A percentile compares a stretch with the other conserved stretches of the same genome.
Conservation (phyloP, 2,113 vertebrate species). For the Lepus europaeus region DNA sequence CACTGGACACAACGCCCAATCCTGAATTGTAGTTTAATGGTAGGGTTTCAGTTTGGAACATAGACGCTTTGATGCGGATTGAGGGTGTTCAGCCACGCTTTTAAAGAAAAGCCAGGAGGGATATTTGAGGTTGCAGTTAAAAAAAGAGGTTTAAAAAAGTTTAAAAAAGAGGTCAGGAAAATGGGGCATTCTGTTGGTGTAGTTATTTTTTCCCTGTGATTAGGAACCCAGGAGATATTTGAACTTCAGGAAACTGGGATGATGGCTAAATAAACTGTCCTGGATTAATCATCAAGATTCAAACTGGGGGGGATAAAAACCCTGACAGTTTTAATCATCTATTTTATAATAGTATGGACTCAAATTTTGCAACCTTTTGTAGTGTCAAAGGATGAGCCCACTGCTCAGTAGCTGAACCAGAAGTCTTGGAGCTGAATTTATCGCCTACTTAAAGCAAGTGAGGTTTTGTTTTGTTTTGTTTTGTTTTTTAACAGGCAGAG, state of each 20-base stretch:
- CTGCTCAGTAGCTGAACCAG: background rate
- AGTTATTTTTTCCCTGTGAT: background rate
- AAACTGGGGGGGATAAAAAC: background rate
- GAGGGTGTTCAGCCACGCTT: background rate
- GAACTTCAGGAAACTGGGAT: background rate
- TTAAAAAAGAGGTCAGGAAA: slow-evolving; percentile 18
- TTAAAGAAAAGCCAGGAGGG: background rate
- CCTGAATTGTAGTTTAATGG: background rate
- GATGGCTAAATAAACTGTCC: background rate
- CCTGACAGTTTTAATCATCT: background rate
- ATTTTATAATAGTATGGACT: background rate
- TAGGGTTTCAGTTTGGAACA: slow-evolving; percentile 21
- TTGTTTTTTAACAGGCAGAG: too few species aligned
- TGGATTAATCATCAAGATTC: background rate
- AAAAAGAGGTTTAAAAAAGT: too few species aligned
- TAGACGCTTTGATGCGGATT: background rate
- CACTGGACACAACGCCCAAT: too few species aligned
- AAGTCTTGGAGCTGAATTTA: background rate
- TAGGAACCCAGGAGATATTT: background rate
- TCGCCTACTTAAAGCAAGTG: background rate
- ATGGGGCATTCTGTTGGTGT: background rate
- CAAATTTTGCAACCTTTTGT: background rate
- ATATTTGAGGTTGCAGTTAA: background rate
- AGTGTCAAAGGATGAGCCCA: background rate
- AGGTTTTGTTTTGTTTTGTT: background rate